Conservation (phyloP, 2,113 vertebrate species). For the Spea bombifrons region DNA sequence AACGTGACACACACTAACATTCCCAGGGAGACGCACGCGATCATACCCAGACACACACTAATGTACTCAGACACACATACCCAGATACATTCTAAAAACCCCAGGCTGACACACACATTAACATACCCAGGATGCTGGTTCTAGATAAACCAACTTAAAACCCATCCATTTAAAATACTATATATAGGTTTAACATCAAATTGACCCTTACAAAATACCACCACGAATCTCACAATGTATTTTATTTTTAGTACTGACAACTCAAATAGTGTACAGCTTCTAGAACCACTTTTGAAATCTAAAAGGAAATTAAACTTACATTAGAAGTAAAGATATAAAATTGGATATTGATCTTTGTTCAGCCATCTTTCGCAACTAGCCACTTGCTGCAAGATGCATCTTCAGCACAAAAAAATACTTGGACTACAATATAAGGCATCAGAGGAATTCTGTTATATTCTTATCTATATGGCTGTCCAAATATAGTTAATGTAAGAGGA, state of each 20-base stretch:
- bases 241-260: neutral
- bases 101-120: no score
- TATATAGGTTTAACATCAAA: neutral
- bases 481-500: no score
- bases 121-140: no score
- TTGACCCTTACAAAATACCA: neutral
- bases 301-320: neutral
- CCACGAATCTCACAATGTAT: neutral
- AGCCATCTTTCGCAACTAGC: neutral
- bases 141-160: no score
- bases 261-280: neutral
- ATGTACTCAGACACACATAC: no score
- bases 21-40: no score
- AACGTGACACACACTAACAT: no score
- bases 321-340: neutral
- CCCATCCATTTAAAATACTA: neutral
- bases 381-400: neutral
- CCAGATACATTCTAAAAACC: no score
- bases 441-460: no score
- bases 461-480: no score
- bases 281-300: neutral
- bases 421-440: neutral
- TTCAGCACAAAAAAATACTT: neutral
- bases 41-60: no score
- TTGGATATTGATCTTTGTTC: neutral